phyloP scores from a whole-genome alignment of 2,888 invertebrate genomes.

The Drosophila macrothrix region DNA sequence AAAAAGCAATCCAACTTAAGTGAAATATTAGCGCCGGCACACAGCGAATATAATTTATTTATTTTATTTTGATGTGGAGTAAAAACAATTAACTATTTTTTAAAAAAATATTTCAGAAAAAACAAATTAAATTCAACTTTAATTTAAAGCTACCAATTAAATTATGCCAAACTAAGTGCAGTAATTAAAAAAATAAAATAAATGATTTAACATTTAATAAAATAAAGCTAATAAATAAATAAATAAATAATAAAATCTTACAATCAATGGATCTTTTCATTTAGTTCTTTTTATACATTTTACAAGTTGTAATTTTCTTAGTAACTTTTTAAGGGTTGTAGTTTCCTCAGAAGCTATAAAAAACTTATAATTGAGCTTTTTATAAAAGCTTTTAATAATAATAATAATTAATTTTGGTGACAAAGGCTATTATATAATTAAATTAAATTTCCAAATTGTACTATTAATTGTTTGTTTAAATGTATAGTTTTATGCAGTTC shows the following conservation, averaged over 20 bases:
- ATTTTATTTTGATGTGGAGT: background rate
- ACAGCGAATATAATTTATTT: conserved; percentile 6
- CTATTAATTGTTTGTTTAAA: background rate
- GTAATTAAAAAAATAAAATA: background rate
- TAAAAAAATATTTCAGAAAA: background rate
- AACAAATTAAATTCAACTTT: background rate
- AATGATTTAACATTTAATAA: background rate
- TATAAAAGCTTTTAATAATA: background rate
- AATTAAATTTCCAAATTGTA: accelerated
- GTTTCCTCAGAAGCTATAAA: too few species aligned
- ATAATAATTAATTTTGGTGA: background rate
- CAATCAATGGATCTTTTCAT: accelerated
- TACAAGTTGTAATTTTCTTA: background rate
- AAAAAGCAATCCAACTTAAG: conserved; percentile 5
- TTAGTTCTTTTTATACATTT: background rate
- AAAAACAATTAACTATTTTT: background rate
- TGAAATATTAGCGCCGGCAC: conserved; percentile 5
- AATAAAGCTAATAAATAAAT: too few species aligned
- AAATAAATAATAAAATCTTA: too few species aligned
- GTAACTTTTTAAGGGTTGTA: background rate
- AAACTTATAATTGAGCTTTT: too few species aligned
- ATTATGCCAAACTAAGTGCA: background rate
- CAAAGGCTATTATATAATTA: background rate
- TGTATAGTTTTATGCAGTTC: background rate
- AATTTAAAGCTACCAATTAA: background rate